Conservation (phyloP, 2,888 invertebrate genomes). For the Apamea sordens region DNA sequence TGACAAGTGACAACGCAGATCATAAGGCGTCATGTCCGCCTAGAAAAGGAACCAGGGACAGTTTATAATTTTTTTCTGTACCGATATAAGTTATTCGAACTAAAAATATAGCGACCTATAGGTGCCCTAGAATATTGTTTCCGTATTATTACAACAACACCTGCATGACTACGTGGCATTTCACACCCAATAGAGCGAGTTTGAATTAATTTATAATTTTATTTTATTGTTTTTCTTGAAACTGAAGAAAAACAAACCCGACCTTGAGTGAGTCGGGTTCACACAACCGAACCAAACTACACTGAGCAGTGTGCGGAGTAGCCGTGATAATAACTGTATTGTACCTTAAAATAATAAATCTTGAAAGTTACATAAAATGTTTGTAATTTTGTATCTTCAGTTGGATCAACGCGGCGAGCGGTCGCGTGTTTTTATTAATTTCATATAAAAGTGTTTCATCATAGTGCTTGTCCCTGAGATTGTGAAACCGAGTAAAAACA, state of each 20-base stretch:
- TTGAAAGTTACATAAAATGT: not conserved
- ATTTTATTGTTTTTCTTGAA: not conserved
- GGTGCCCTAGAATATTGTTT: not conserved
- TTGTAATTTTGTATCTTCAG: not conserved
- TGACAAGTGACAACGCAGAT: not conserved
- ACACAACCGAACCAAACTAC: not conserved
- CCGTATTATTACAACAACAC: constrained; percentile 3
- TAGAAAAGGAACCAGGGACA: not conserved
- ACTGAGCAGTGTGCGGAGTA: not conserved
- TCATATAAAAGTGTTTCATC: not conserved
- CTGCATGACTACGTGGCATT: constrained; percentile 11
- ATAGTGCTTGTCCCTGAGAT: not conserved
- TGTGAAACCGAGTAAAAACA: not conserved
- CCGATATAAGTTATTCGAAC: not conserved
- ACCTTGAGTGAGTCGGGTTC: not conserved
- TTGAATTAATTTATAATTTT: not conserved
- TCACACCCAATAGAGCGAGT: not conserved
- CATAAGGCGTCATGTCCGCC: not conserved
- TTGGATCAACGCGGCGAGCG: not conserved
- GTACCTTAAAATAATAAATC: not conserved
- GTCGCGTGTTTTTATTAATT: not conserved
- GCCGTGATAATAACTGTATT: not conserved
- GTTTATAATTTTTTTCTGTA: not conserved
- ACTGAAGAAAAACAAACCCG: not conserved
- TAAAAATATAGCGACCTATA: not conserved